Percentiles rank a stretch among this genome's conserved stretches.
These are phyloP conservation scores for Burhinus oedicnemus DNA, from an alignment of 2,113 vertebrate genomes.

Conservation along the genomic window DNA sequence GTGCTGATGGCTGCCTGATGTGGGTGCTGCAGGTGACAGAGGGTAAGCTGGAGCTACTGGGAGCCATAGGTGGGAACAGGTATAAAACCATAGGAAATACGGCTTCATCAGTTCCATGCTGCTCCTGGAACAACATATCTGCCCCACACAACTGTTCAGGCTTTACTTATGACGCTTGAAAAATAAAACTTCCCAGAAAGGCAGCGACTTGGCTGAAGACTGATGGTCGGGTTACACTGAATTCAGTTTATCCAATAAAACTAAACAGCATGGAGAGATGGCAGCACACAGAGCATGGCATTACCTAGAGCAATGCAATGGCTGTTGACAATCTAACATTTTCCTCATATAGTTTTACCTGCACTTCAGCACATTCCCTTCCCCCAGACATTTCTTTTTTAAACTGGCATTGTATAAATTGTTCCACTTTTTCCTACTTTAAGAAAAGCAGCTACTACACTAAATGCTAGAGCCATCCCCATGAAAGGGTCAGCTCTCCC, in stretches of 20 bases:
- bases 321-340: neutral
- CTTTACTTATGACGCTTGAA: neutral
- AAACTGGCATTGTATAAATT: neutral
- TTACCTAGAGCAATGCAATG: neutral
- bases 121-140: neutral
- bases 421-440: neutral
- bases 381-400: neutral
- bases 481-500: neutral
- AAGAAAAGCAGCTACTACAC: neutral
- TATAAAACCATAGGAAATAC: neutral
- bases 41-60: neutral
- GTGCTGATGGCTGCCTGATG: fast-evolving
- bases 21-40: neutral
- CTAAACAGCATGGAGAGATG: neutral
- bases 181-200: neutral
- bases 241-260: neutral
- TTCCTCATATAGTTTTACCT: neutral
- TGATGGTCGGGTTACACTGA: neutral
- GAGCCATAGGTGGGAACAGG: neutral
- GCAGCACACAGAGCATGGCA: neutral
- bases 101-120: neutral
- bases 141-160: neutral
- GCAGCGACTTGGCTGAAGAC: neutral
- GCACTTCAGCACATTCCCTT: neutral
- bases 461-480: neutral